Conservation (phyloP, 2,888 invertebrate genomes). For the Caenorhabditis sulstoni region DNA sequence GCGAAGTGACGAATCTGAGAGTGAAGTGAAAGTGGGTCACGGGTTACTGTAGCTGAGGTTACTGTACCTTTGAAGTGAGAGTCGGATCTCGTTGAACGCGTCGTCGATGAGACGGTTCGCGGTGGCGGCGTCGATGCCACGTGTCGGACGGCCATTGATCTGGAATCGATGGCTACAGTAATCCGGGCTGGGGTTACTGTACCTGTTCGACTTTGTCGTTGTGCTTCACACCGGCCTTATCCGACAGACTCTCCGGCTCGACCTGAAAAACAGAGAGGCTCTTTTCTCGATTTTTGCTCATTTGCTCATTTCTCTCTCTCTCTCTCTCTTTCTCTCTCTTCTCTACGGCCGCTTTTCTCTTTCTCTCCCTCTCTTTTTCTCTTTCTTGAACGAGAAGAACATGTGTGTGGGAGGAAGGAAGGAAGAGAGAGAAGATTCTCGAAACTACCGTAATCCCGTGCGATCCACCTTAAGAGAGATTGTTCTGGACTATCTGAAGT, state of each 20-base stretch:
- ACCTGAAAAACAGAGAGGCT: constrained; percentile 60
- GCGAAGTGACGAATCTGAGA: constrained; percentile 68
- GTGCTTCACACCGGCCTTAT: constrained; percentile 72
- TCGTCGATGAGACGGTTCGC: constrained; percentile 61
- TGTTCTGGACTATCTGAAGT: too few species aligned
- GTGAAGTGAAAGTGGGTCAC: background rate
- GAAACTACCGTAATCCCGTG: background rate
- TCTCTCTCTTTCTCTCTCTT: background rate
- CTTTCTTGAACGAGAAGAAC: constrained; percentile 1
- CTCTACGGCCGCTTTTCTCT: too few species aligned
- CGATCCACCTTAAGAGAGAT: too few species aligned
- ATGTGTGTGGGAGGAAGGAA: constrained; percentile 2
- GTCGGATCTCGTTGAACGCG: constrained; percentile 61
- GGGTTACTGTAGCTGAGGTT: constrained; percentile 7
- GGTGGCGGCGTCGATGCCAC: constrained; percentile 57
- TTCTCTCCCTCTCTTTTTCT: background rate
- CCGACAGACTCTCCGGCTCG: constrained; percentile 72
- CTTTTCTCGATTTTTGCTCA: constrained; percentile 22
- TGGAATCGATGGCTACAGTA: constrained; percentile 15
- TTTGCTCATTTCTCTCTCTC: constrained; percentile 26
- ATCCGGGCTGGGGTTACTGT: constrained; percentile 8
- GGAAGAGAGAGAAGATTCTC: background rate
- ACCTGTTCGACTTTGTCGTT: constrained; percentile 65
- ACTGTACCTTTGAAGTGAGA: constrained; percentile 62
- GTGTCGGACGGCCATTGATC: constrained; percentile 57